These are phyloP conservation scores for Epinotia brunnichana DNA, from an alignment of 2,888 invertebrate species.

Conservation along the genomic window DNA sequence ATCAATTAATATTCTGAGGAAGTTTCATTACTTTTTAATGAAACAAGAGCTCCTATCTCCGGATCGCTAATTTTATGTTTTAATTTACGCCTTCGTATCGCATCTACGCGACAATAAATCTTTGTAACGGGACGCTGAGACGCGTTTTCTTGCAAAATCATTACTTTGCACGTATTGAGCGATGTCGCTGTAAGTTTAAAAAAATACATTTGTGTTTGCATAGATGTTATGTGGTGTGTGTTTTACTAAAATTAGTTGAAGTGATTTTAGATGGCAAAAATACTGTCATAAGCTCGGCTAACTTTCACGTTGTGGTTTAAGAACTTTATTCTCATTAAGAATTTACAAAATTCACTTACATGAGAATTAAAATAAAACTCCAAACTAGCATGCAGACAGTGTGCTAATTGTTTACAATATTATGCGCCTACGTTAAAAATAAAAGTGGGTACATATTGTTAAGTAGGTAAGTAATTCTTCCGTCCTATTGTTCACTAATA, in stretches of 20 bases:
- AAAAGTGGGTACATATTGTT: too few relatives aligned
- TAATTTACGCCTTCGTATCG: constrained; percentile 65
- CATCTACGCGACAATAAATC: constrained; percentile 63
- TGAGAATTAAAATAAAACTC: too few relatives aligned
- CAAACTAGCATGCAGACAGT: too few relatives aligned
- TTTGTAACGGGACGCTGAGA: constrained; percentile 58
- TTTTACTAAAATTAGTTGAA: neutral
- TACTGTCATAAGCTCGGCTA: neutral
- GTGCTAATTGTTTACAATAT: too few relatives aligned
- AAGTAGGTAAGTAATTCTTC: too few relatives aligned
- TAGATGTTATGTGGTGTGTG: neutral
- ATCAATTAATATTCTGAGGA: constrained; percentile 68
- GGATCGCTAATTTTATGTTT: constrained; percentile 74
- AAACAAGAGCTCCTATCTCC: constrained; percentile 66
- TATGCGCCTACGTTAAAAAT: too few relatives aligned
- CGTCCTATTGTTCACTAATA: too few relatives aligned
- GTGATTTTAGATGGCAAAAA: neutral
- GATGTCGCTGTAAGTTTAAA: neutral
- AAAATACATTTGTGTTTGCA: neutral
- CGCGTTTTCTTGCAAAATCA: constrained; percentile 54
- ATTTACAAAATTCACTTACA: too few relatives aligned
- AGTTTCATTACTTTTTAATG: constrained; percentile 76
- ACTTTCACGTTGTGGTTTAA: too few relatives aligned
- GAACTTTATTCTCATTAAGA: too few relatives aligned
- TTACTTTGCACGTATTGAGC: constrained; percentile 56